Conservation (phyloP, 1,140 invertebrate species). For the Heliconius eleuchia region DNA sequence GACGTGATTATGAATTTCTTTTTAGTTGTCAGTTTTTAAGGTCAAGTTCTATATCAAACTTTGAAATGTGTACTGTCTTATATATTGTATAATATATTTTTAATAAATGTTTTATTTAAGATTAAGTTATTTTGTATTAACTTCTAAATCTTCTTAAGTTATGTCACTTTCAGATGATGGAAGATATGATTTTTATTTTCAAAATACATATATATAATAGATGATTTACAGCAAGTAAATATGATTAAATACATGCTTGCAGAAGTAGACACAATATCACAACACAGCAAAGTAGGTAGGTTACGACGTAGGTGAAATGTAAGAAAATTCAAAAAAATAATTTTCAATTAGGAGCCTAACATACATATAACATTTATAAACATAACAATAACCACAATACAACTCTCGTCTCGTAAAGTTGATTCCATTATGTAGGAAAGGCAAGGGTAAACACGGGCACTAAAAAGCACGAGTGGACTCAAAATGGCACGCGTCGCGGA, state of each 20-base stretch:
- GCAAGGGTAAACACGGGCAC: slow-evolving; percentile 72
- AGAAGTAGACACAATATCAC: too few relatives aligned
- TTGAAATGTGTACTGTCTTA: neutral
- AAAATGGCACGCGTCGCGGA: slow-evolving; percentile 72
- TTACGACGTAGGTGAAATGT: too few relatives aligned
- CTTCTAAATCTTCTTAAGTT: too few relatives aligned
- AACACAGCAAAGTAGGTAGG: too few relatives aligned
- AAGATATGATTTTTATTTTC: too few relatives aligned
- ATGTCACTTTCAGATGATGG: neutral
- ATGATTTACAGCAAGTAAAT: too few relatives aligned
- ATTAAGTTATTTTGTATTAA: neutral
- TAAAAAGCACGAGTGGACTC: slow-evolving; percentile 75
- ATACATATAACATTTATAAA: neutral
- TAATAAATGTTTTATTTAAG: neutral
- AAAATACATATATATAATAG: too few relatives aligned
- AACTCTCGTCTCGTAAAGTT: slow-evolving; percentile 49
- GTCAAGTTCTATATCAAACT: slow-evolving; percentile 3
- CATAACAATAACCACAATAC: slow-evolving; percentile 27
- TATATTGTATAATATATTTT: neutral
- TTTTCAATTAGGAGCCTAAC: neutral
- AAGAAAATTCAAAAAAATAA: neutral
- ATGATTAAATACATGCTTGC: too few relatives aligned
- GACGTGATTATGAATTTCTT: slow-evolving; percentile 8
- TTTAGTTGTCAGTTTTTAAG: slow-evolving; percentile 5
- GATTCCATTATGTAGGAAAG: slow-evolving; percentile 60